A percentile compares a stretch with the other conserved stretches of the same genome.
phyloP scores from a whole-genome alignment of 2,113 vertebrate genomes.

The Taurulus bubalis region DNA sequence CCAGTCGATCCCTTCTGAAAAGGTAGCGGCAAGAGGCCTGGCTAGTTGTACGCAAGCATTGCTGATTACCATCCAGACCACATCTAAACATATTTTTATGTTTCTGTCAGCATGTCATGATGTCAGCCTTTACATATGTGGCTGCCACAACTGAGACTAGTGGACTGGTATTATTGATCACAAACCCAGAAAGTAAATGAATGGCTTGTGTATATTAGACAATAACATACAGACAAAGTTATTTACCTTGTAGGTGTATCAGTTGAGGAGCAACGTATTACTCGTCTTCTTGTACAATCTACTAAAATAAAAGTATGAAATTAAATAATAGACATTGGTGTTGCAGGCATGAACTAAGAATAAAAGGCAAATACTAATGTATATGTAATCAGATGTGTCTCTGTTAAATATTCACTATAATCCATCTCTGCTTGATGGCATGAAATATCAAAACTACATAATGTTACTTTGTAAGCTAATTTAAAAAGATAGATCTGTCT shows the following conservation, averaged over 20 bases:
- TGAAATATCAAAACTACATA: background rate
- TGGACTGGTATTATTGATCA: slow-evolving; percentile 19
- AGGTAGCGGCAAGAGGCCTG: background rate
- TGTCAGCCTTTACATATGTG: slow-evolving; percentile 51
- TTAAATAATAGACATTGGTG: background rate
- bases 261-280: background rate
- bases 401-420: background rate
- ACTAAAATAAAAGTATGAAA: background rate
- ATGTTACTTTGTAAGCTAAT: too few species aligned
- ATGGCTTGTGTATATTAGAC: background rate
- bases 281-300: background rate
- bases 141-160: slow-evolving; percentile 27
- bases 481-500: too few species aligned
- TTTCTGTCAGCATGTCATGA: slow-evolving; percentile 48
- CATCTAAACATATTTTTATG: slow-evolving; percentile 49
- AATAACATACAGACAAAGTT: background rate
- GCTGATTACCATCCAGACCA: slow-evolving; percentile 36
- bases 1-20: background rate
- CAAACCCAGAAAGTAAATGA: slow-evolving; percentile 19
- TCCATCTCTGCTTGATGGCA: background rate
- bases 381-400: background rate
- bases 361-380: background rate
- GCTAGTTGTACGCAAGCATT: background rate
- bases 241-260: background rate
- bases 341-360: background rate